Base-by-base conservation (phyloP, 2,888 invertebrate species). In the Aphodius sticticus region DNA sequence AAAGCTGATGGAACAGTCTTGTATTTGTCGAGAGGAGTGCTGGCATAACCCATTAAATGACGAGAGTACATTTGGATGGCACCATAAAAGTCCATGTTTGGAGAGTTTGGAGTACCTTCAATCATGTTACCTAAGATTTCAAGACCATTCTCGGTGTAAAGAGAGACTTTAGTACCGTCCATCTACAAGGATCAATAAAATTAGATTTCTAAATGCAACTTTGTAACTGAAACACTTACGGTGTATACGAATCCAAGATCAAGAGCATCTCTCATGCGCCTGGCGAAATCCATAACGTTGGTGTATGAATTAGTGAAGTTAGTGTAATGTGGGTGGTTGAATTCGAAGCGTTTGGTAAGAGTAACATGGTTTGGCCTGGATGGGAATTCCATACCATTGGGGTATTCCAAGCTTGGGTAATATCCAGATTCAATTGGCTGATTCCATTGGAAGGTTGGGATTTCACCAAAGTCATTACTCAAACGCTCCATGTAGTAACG, bases 401-500 rank as follows among this genome's bases (percentile, higher is more conserved):
- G 91, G 84, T 92, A 91, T 76, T 92, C 91, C 85, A 92, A 88
- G 86, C 91, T 91, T 9, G 94, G 92, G 85, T 93, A 90, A 83
- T 92, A 94, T 69, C 92, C 91, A 75, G 89, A 88, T 78, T 89
- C 86, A 76, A 91, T 86, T 70, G 90, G 87, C 69, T 89, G 85
- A 85, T 90, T 87, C 91, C 91, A 92, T 83, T 91, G 89, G 82
- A 93, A 89, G 53, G 91, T 90, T 6, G 92, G 91, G 82, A 94
- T 91, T 72, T 92, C 91, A 14, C 92, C 92, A 81, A 94, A 85
- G 16, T 92, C 92, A 83, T 94, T 92, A 53, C 93, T 91, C 78
- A 93, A 88, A 88, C 95, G 93, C 86, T 95, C 94, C 85, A 94
- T 87, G 85, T 93, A 92, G 90, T 94, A 95, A 85, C 94, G 93